These are phyloP conservation scores for Thinocorus orbignyianus DNA, from an alignment of 2,113 vertebrate genomes.

Conservation along the genomic window DNA sequence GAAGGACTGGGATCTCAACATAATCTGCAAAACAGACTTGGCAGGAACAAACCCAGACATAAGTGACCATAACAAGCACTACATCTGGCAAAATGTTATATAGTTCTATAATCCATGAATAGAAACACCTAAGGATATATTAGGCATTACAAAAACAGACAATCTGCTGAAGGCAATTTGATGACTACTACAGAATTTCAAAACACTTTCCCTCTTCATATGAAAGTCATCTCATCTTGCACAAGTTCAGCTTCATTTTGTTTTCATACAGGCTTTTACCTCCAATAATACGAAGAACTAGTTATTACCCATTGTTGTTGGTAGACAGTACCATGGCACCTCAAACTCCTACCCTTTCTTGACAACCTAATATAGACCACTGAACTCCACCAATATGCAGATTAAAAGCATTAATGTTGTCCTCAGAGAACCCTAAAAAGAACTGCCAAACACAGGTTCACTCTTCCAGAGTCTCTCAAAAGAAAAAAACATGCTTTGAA, in stretches of 20 bases:
- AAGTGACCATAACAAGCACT: not conserved
- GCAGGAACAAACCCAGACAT: not conserved
- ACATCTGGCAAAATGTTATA: not conserved
- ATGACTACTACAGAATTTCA: not conserved
- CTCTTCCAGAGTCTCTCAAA: not conserved
- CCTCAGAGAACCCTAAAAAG: not conserved
- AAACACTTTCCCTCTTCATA: not conserved
- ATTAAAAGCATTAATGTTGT: not conserved
- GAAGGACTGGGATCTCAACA: not conserved
- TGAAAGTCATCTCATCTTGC: not conserved
- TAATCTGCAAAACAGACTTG: not conserved
- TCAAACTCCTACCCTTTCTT: not conserved
- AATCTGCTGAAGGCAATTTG: not conserved
- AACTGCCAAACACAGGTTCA: not conserved
- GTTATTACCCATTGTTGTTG: not conserved
- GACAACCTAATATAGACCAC: not conserved
- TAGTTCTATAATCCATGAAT: not conserved
- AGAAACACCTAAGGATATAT: not conserved
- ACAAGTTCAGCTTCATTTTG: not conserved
- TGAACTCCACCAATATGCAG: not conserved
- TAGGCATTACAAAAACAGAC: not conserved
- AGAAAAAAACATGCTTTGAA: not conserved
- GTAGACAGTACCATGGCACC: not conserved
- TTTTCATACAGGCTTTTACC: not conserved
- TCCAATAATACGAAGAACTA: not conserved